These are phyloP conservation scores for Buphagus erythrorhynchus DNA, from an alignment of 2,797 vertebrate species.

Conservation along the genomic window DNA sequence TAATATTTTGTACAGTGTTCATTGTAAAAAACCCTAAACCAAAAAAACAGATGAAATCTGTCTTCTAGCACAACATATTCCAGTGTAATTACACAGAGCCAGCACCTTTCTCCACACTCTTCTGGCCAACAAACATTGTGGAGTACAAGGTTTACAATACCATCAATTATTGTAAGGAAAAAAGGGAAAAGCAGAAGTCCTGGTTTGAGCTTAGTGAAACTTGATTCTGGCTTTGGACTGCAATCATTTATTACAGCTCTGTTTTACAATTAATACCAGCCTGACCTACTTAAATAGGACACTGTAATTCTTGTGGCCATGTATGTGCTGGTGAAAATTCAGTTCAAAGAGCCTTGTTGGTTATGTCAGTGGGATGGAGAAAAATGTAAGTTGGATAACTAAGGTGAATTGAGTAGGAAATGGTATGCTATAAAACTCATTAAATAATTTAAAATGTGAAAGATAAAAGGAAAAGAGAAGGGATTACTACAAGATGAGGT, in stretches of 20 bases:
- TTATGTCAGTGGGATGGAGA: not conserved
- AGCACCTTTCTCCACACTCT: fast-evolving
- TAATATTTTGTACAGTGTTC: not conserved
- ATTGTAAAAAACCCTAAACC: not conserved
- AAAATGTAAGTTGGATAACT: not conserved
- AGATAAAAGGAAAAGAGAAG: not conserved
- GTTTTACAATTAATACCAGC: not conserved
- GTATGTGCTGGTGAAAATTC: not conserved
- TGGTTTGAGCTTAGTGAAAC: not conserved
- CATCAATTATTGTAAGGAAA: not conserved
- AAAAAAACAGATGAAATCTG: not conserved
- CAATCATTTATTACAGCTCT: not conserved
- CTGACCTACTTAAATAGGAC: not conserved
- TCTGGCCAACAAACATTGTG: not conserved
- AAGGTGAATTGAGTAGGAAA: not conserved
- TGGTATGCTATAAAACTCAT: not conserved
- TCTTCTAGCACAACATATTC: not conserved
- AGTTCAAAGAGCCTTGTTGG: not conserved
- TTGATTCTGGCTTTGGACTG: not conserved
- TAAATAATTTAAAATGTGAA: not conserved
- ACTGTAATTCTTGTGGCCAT: fast-evolving
- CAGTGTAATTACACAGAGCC: not conserved
- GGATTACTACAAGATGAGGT: not conserved
- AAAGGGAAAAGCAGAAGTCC: not conserved
- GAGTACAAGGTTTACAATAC: not conserved